These are phyloP conservation scores for Hiodon alosoides DNA, from an alignment of 2,113 vertebrate genomes.

Conservation along the genomic window DNA sequence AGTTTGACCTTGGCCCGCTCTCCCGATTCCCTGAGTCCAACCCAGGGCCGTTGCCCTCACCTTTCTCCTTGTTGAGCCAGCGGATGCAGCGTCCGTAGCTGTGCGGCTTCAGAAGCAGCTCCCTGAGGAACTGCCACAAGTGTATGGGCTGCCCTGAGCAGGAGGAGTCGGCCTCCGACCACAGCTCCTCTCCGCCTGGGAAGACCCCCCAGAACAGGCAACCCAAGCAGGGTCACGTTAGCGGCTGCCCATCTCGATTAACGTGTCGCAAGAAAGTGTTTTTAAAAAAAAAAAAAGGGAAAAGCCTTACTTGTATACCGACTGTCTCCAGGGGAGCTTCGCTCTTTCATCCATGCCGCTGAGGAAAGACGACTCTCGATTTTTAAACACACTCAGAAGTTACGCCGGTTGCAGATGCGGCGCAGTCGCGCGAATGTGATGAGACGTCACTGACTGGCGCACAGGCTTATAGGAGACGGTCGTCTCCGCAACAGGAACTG, in stretches of 20 bases:
- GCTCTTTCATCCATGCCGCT: constrained; percentile 87
- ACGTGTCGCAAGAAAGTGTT: no score
- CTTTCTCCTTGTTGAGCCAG: constrained; percentile 93
- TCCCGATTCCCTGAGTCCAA: not conserved
- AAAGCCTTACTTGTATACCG: constrained; percentile 63
- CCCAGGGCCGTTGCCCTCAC: constrained; percentile 43
- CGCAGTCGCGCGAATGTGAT: not conserved
- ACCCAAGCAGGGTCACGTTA: not conserved
- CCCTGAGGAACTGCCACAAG: constrained; percentile 89
- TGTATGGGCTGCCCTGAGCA: constrained; percentile 85
- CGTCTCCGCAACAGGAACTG: no score
- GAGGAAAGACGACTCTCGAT: constrained; percentile 24
- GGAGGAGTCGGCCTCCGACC: constrained; percentile 73
- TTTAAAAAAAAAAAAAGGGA: not conserved
- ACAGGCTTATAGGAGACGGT: no score
- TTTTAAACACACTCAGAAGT: no score
- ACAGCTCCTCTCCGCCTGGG: constrained; percentile 55
- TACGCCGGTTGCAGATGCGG: no score
- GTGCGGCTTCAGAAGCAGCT: constrained; percentile 84
- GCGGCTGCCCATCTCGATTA: no score
- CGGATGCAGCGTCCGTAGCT: constrained; percentile 84
- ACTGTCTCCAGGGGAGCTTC: constrained; percentile 53
- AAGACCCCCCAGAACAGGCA: not conserved
- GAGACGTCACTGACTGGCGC: no score
- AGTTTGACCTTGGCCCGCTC: not conserved